Base-by-base conservation (phyloP, 2,797 vertebrate species). In the Corythornis leucogaster region DNA sequence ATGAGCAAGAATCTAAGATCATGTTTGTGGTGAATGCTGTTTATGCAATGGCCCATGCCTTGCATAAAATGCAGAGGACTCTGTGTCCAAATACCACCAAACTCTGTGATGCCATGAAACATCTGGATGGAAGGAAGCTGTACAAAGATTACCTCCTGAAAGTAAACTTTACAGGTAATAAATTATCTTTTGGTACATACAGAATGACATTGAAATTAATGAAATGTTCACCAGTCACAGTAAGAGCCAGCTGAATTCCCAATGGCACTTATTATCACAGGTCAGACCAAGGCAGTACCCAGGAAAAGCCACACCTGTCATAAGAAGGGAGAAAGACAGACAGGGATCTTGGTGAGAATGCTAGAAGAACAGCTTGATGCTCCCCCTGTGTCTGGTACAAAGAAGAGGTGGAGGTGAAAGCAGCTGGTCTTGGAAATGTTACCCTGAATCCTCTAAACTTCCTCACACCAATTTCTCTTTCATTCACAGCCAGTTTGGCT, bases 21-120 rank as follows among this genome's bases (percentile, higher is more conserved):
- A 99, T 99, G 99, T 99, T 99, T 92, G 99, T 99, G 77, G 98
- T 99, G 78, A 99, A 99, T 5, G 99, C 99, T 0, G 99, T 99
- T n/a, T 99, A 99, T 20, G 99, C 99, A 30, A 99, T 99, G 98
- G 99, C 99, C n/a, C 98, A 98, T 0, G 99, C 99, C 25, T 97
- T 99, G 93, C 99, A 99, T 80, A 98, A 98, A 87, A 99, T 99
- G 99, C 99, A 99, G 93, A 97, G 98, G 66, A 98, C 98, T 50
- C 97, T 99, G 75, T 99, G 99, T 80, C 97, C 98, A 74, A 99
- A 99, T 95, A 99, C 99, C 75, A 99, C 98, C 67, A 98, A 98
- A 82, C 97, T 99, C 79, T 99, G 99, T 35, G 98, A 99, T 61
- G 98, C 98, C 94, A 99, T 99, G 98, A 99, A 98, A 90, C 98